phyloP scores from a whole-genome alignment of 2,888 invertebrate species.

The Agrotis segetum region DNA sequence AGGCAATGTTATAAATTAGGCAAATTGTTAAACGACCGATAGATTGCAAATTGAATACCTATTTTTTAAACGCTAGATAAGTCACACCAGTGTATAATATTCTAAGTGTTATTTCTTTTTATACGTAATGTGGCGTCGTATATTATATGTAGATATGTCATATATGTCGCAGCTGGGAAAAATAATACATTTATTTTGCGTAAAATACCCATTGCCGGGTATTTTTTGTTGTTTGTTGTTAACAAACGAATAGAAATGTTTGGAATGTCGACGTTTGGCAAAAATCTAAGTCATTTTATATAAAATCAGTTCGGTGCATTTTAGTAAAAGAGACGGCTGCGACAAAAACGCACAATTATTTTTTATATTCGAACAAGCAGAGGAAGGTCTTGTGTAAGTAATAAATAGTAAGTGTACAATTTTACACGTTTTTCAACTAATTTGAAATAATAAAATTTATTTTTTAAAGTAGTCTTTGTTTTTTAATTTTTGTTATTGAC shows the following conservation, averaged over 20 bases:
- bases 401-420: conserved; percentile 60
- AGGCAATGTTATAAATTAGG: conserved; percentile 68
- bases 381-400: conserved; percentile 64
- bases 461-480: conserved; percentile 54
- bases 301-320: conserved; percentile 43
- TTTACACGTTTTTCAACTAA: conserved; percentile 66
- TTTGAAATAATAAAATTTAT: conserved; percentile 65
- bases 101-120: conserved; percentile 74
- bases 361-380: conserved; percentile 60
- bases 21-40: conserved; percentile 66
- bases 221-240: conserved; percentile 30
- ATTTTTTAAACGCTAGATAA: conserved; percentile 61
- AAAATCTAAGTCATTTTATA: conserved; percentile 61
- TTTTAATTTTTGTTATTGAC: conserved; percentile 56
- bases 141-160: conserved; percentile 58
- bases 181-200: conserved; percentile 21
- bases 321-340: conserved; percentile 44
- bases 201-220: conserved; percentile 9
- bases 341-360: conserved; percentile 63
- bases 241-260: conserved; percentile 19
- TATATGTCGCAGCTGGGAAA: conserved; percentile 55
- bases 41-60: conserved; percentile 67
- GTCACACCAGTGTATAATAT: conserved; percentile 74
- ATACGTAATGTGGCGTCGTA: conserved; percentile 68
- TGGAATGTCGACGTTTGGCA: conserved; percentile 32